Evolutionary conservation across 2,888 invertebrate species (phyloP).

Genomic region (Stratiomys singularior): DNA sequence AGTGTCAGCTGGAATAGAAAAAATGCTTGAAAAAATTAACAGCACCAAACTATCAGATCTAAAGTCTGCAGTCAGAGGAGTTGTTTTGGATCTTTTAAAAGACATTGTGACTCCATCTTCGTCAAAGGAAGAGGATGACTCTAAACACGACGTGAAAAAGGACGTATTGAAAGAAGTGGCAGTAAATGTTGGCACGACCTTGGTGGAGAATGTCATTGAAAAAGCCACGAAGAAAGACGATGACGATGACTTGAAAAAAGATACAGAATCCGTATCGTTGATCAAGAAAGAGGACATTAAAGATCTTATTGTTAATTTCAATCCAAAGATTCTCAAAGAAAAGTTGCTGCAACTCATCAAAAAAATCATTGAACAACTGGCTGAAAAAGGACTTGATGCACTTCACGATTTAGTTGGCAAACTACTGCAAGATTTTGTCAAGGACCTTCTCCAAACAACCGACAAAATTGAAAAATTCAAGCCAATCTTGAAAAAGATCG

Average conservation of each 20-base stretch:
- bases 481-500: background rate
- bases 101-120: background rate
- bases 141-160: background rate
- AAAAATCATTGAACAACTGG: background rate
- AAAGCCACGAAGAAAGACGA: background rate
- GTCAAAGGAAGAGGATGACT: background rate
- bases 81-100: background rate
- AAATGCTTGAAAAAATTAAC: slow-evolving; percentile 2
- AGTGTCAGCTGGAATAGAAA: background rate
- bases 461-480: background rate
- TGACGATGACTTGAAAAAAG: background rate
- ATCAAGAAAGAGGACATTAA: background rate
- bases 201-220: background rate
- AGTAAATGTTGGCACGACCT: background rate
- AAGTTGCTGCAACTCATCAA: background rate
- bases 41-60: background rate
- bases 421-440: background rate
- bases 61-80: background rate
- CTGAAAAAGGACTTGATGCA: background rate
- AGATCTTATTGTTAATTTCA: background rate
- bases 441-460: background rate
- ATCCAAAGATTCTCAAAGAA: background rate
- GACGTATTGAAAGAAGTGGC: no score
- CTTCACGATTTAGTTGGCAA: background rate
- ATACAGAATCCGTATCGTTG: background rate